These are phyloP conservation scores for Ephialtes manifestator DNA, from an alignment of 2,888 invertebrate genomes.

Conservation along the genomic window DNA sequence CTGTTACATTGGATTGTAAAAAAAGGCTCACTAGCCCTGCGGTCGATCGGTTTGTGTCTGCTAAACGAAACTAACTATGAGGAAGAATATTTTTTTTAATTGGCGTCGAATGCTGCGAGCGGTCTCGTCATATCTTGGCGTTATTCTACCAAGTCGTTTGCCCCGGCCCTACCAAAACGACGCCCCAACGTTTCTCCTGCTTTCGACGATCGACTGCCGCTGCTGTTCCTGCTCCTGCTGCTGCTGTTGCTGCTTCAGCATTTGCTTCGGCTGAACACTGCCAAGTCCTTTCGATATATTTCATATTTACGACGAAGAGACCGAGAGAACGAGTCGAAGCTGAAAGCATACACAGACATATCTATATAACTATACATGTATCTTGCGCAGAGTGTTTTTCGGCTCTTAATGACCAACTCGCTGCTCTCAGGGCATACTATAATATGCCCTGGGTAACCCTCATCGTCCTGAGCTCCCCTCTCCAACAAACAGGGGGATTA, in stretches of 20 bases:
- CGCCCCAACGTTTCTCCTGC: constrained; percentile 12
- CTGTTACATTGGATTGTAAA: background rate
- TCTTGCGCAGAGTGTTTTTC: constrained; percentile 62
- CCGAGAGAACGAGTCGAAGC: constrained; percentile 74
- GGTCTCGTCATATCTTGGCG: constrained; percentile 45
- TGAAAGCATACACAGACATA: constrained; percentile 31
- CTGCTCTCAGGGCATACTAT: constrained; percentile 42
- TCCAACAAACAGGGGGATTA: constrained; percentile 77
- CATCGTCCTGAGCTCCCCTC: constrained; percentile 71
- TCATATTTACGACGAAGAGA: constrained; percentile 84
- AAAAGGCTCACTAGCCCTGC: background rate
- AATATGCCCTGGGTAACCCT: constrained; percentile 70
- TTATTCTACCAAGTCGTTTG: constrained; percentile 6
- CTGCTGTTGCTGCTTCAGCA: constrained; percentile 34
- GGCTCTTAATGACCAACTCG: constrained; percentile 67
- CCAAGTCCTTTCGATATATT: constrained; percentile 81
- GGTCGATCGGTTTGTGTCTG: background rate
- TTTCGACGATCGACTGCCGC: constrained; percentile 11
- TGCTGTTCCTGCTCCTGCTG: constrained; percentile 17
- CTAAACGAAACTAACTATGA: background rate
- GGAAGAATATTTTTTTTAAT: constrained; percentile 54
- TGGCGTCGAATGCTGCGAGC: constrained; percentile 26
- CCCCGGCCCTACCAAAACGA: constrained; percentile 31
- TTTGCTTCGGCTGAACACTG: constrained; percentile 42
- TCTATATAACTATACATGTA: constrained; percentile 22